Conservation (phyloP, 1,140 invertebrate species). For the Rhopalosiphum padi region DNA sequence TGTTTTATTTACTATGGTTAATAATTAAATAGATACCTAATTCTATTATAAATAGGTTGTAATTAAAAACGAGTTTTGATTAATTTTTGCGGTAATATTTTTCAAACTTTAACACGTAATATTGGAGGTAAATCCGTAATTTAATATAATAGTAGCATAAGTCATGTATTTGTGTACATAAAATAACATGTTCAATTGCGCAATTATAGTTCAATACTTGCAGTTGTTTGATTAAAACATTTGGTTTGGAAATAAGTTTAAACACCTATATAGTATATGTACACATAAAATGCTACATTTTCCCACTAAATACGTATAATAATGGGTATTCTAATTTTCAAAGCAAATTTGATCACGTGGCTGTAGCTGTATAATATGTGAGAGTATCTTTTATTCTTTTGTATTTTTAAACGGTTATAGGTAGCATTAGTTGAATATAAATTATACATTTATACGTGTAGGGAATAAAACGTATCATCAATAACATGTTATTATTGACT, state of each 20-base stretch:
- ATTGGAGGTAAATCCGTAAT: not conserved
- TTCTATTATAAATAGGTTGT: too few relatives aligned
- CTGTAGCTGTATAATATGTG: not conserved
- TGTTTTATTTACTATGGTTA: not conserved
- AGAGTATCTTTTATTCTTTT: not conserved
- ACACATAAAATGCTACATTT: not conserved
- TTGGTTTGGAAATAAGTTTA: not conserved
- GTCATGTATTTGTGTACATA: not conserved
- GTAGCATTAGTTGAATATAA: not conserved
- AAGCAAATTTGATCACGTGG: not conserved
- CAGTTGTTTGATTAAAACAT: slow-evolving; percentile 12
- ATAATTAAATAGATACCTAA: too few relatives aligned
- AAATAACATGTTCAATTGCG: not conserved
- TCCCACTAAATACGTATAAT: not conserved
- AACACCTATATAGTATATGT: not conserved
- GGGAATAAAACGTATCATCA: not conserved
- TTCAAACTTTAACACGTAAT: not conserved
- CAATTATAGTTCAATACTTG: not conserved
- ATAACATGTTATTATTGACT: not conserved
- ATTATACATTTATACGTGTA: not conserved
- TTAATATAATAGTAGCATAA: not conserved
- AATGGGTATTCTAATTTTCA: not conserved
- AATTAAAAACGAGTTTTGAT: too few relatives aligned
- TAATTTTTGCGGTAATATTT: not conserved
- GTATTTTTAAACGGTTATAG: not conserved